Percentiles rank a stretch among this genome's conserved stretches.
Conservation (phyloP, 1,140 invertebrate species). For the Dendroctonus ponderosae region DNA sequence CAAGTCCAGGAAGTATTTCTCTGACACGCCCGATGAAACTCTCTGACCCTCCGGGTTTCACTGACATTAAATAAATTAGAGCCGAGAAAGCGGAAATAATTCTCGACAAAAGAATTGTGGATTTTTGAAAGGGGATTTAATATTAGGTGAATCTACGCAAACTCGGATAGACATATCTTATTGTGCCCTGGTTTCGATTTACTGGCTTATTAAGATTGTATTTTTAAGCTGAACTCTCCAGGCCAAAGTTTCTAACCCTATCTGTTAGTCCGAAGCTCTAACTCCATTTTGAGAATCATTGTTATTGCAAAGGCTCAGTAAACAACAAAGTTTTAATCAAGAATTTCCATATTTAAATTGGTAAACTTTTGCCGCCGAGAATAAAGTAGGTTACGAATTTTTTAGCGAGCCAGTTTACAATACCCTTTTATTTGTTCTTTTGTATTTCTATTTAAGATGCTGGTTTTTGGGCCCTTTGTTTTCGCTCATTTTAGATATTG, state of each 20-base stretch:
- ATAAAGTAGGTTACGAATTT: conserved; percentile 21
- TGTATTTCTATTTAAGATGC: background rate
- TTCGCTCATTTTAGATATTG: too few relatives aligned
- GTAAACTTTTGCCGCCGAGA: conserved; percentile 20
- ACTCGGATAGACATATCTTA: too few relatives aligned
- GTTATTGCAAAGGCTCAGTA: conserved; percentile 27
- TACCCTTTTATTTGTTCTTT: background rate
- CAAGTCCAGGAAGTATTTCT: conserved; percentile 3
- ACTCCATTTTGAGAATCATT: conserved; percentile 17
- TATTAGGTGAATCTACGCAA: too few relatives aligned
- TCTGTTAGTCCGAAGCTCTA: conserved; percentile 2
- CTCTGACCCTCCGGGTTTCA: background rate
- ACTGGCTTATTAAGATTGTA: conserved; percentile 1
- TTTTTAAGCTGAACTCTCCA: background rate
- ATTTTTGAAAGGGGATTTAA: too few relatives aligned
- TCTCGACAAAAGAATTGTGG: too few relatives aligned
- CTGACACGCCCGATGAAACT: conserved; percentile 2
- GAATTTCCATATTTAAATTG: conserved; percentile 32
- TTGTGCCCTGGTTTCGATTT: background rate
- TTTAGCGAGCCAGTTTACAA: conserved; percentile 18
- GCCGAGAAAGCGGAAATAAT: too few relatives aligned
- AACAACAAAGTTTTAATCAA: conserved; percentile 31
- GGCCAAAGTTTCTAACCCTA: conserved; percentile 4
- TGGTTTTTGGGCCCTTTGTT: too few relatives aligned
- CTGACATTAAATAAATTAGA: conserved; percentile 1